Conservation (phyloP, 2,888 invertebrate species). For the Lacanobia wlatinum region DNA sequence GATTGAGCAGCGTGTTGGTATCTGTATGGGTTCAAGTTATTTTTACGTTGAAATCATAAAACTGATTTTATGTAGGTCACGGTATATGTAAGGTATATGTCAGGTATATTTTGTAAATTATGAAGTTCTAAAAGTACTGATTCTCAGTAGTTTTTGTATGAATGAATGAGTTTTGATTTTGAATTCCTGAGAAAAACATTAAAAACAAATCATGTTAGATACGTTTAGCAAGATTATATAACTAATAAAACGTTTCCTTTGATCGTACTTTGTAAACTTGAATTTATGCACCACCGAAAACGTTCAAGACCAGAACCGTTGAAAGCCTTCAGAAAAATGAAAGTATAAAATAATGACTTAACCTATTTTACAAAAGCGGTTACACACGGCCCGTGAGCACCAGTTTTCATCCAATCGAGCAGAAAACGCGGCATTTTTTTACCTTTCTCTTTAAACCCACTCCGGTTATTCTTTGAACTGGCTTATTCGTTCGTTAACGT, state of each 20-base stretch:
- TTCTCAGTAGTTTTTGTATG: too few species aligned
- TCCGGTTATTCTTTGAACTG: slow-evolving; percentile 79
- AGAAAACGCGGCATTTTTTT: slow-evolving; percentile 76
- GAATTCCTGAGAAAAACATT: too few species aligned
- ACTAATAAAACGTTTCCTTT: background rate
- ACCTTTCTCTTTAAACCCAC: slow-evolving; percentile 72
- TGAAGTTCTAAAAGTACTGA: too few species aligned
- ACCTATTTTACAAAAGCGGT: slow-evolving; percentile 64
- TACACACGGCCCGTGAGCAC: slow-evolving; percentile 68
- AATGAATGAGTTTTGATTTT: too few species aligned
- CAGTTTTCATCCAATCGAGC: slow-evolving; percentile 79
- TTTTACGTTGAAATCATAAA: too few species aligned
- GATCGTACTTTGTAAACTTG: background rate
- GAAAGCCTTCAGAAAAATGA: slow-evolving; percentile 23
- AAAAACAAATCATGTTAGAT: too few species aligned
- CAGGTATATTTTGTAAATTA: too few species aligned
- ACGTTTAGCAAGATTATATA: background rate
- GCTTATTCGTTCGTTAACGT: slow-evolving; percentile 79
- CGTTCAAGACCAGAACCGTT: slow-evolving; percentile 33
- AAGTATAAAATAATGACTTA: slow-evolving; percentile 56
- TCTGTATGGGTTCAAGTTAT: slow-evolving; percentile 4
- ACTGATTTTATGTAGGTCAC: background rate
- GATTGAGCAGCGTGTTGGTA: background rate
- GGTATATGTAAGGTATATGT: too few species aligned
- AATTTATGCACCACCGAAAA: slow-evolving; percentile 1